Evolutionary conservation across 1,140 invertebrate genomes (phyloP).

Genomic region (Leptopilina boulardi): DNA sequence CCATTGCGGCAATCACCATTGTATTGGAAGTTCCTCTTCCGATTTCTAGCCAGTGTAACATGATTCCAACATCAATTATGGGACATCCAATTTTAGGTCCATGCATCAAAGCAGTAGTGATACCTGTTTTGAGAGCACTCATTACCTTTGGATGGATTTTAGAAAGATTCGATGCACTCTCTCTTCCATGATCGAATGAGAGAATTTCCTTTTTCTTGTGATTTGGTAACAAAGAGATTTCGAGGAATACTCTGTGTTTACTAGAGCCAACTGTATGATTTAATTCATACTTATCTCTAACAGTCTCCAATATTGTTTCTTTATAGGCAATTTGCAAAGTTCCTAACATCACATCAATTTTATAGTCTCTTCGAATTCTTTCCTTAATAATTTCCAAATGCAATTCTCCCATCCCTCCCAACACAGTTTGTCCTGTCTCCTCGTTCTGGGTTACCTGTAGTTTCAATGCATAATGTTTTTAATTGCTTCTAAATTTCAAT

Average conservation of each 20-base stretch:
- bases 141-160: conserved; percentile 79
- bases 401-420: conserved; percentile 96
- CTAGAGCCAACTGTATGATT: conserved; percentile 82
- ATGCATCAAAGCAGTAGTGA: conserved; percentile 79
- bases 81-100: conserved; percentile 86
- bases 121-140: conserved; percentile 79
- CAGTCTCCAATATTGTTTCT: conserved; percentile 81
- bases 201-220: conserved; percentile 59
- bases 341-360: conserved; percentile 94
- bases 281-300: conserved; percentile 76
- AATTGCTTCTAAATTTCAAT: too few species aligned
- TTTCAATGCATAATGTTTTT: too few species aligned
- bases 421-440: conserved; percentile 88
- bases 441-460: conserved; percentile 75
- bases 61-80: conserved; percentile 84
- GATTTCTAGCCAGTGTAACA: conserved; percentile 86
- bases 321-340: conserved; percentile 95
- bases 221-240: conserved; percentile 78
- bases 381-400: conserved; percentile 97
- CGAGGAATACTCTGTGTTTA: conserved; percentile 78
- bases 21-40: conserved; percentile 85
- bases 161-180: conserved; percentile 81
- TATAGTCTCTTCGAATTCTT: conserved; percentile 90
- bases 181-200: conserved; percentile 79
- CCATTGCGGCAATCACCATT: conserved; percentile 85